Percentiles rank a stretch among this genome's conserved stretches.
Conservation (phyloP, 2,113 vertebrate genomes). For the Halichoerus grypus region DNA sequence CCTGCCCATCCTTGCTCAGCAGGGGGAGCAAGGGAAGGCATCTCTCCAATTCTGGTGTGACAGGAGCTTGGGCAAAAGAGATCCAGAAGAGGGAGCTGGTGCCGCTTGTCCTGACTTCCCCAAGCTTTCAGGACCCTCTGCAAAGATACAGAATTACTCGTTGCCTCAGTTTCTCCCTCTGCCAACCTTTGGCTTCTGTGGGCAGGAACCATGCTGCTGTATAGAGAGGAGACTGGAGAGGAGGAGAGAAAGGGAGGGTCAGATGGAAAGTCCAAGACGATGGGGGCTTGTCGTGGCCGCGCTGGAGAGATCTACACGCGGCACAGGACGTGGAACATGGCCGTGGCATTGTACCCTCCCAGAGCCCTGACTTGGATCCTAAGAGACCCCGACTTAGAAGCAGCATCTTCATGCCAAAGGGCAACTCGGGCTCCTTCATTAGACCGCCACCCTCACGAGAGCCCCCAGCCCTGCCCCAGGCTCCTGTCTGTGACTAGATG, state of each 20-base stretch:
- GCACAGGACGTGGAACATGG: rapidly evolving
- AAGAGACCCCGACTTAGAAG: not conserved
- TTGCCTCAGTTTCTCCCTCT: not conserved
- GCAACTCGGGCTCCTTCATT: not conserved
- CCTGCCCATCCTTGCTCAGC: not conserved
- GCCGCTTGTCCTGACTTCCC: not conserved
- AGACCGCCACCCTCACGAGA: too few species aligned
- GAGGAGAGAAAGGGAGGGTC: not conserved
- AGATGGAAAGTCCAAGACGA: not conserved
- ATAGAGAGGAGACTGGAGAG: not conserved
- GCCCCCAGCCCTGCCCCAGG: not conserved
- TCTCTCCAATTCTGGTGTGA: not conserved
- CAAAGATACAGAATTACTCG: not conserved
- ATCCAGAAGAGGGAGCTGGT: not conserved
- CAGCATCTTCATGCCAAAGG: not conserved
- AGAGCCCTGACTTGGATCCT: not conserved
- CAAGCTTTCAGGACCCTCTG: not conserved
- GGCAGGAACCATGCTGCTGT: not conserved
- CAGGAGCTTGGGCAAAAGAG: too few species aligned
- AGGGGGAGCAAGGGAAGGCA: too few species aligned
- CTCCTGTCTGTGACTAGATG: not conserved
- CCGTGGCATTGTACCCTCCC: rapidly evolving
- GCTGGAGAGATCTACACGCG: rapidly evolving
- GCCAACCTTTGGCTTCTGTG: not conserved
- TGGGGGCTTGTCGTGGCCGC: rapidly evolving